These are phyloP conservation scores for Betta splendens DNA, from an alignment of 2,797 vertebrate genomes.

Conservation along the genomic window DNA sequence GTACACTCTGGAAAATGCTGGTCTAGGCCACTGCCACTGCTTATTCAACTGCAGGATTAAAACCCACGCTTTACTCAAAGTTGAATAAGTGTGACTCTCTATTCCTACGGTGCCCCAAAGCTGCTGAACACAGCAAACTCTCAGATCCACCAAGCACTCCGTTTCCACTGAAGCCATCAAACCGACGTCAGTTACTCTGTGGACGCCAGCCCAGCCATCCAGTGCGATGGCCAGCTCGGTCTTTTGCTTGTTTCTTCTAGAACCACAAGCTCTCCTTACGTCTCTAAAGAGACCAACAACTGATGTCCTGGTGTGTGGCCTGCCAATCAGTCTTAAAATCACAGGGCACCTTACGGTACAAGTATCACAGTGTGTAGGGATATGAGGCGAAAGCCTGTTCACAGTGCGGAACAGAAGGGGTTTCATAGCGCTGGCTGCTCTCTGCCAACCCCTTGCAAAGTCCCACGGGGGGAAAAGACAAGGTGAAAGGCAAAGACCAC, in stretches of 20 bases:
- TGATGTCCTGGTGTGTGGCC: constrained; percentile 46
- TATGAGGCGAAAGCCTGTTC: constrained; percentile 67
- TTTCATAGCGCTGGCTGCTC: constrained; percentile 59
- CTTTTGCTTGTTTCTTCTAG: constrained; percentile 25
- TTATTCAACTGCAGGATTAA: constrained; percentile 30
- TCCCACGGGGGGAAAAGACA: constrained; percentile 60
- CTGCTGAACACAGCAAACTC: constrained; percentile 30
- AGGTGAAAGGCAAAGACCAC: constrained; percentile 67
- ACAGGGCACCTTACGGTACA: constrained; percentile 85
- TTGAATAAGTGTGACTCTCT: constrained; percentile 17
- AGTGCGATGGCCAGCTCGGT: constrained; percentile 45
- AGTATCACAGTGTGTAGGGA: constrained; percentile 92
- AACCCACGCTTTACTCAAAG: constrained; percentile 36
- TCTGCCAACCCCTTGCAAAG: constrained; percentile 58
- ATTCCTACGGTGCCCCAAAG: constrained; percentile 16
- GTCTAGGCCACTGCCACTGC: constrained; percentile 28
- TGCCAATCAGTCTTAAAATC: constrained; percentile 72
- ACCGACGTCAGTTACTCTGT: constrained; percentile 33
- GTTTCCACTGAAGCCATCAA: constrained; percentile 27
- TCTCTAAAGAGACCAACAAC: constrained; percentile 63
- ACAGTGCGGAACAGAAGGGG: constrained; percentile 68
- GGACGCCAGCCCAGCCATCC: constrained; percentile 51
- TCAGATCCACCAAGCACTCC: constrained; percentile 27
- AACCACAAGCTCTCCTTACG: constrained; percentile 29
- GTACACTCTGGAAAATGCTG: constrained; percentile 36